Conservation (phyloP, 1,140 invertebrate species). For the Muscidifurax raptorellus region DNA sequence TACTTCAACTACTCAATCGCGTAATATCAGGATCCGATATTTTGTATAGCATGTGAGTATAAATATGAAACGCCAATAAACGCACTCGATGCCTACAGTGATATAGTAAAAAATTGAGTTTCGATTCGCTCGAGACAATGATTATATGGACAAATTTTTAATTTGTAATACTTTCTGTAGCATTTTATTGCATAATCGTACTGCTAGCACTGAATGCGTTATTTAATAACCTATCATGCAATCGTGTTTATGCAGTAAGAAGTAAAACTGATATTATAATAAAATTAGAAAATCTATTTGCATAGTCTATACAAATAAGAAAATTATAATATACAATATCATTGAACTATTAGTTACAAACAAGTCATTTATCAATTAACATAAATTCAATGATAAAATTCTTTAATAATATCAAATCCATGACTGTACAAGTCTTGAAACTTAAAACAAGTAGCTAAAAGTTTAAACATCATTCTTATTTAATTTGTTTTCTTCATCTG, state of each 20-base stretch:
- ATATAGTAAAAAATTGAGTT: neutral
- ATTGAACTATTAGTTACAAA: constrained; percentile 15
- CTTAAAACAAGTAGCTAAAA: neutral
- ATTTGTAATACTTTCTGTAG: neutral
- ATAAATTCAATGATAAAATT: constrained; percentile 26
- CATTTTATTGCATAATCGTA: neutral
- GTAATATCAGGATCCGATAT: neutral
- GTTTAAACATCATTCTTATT: neutral
- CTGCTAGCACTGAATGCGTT: neutral
- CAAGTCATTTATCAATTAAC: neutral
- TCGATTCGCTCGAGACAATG: neutral
- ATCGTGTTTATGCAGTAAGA: constrained; percentile 3
- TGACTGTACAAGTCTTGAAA: neutral
- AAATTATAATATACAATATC: constrained; percentile 24
- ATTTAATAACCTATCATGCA: neutral
- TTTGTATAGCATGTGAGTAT: neutral
- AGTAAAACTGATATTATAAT: neutral
- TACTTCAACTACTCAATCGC: neutral
- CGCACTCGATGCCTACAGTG: neutral
- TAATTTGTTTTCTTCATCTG: neutral
- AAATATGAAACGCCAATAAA: neutral
- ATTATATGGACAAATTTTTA: neutral
- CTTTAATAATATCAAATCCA: neutral
- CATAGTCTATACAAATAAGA: constrained; percentile 1
- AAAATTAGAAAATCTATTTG: constrained; percentile 3